These are phyloP conservation scores for Numenius arquata DNA, from an alignment of 2,113 vertebrate species.

Conservation along the genomic window DNA sequence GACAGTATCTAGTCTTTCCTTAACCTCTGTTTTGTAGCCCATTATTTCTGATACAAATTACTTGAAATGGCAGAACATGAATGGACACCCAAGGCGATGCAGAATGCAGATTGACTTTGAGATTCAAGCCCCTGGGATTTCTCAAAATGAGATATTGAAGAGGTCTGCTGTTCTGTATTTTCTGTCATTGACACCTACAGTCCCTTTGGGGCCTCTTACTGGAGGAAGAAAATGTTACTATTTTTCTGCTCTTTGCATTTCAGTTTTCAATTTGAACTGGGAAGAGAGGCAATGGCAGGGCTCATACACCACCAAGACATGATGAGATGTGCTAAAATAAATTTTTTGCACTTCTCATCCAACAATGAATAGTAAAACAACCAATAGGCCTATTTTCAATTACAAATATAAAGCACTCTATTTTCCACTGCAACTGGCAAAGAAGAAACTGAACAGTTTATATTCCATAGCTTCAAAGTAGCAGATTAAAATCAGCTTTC, in stretches of 20 bases:
- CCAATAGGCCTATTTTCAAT: background rate
- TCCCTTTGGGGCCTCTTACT: background rate
- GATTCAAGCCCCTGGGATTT: background rate
- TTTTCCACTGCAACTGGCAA: background rate
- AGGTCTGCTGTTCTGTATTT: background rate
- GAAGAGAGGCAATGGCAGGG: background rate
- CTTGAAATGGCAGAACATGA: background rate
- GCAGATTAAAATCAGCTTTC: conserved; percentile 1
- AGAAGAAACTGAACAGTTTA: background rate
- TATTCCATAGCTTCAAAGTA: background rate
- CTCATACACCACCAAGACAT: background rate
- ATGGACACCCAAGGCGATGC: background rate
- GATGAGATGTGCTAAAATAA: background rate
- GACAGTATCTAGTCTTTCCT: background rate
- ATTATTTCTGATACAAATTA: background rate
- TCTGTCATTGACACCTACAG: background rate
- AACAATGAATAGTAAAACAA: background rate
- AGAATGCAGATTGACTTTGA: background rate
- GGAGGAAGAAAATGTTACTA: background rate
- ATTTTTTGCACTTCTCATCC: background rate
- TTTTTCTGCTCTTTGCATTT: background rate
- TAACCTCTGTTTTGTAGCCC: background rate
- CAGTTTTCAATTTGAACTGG: background rate
- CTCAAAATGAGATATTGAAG: background rate
- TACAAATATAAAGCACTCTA: background rate